A percentile compares a stretch with the other conserved stretches of the same genome.
These are phyloP conservation scores for Hoplodrina ambigua DNA, from an alignment of 2,888 invertebrate genomes.

Conservation along the genomic window DNA sequence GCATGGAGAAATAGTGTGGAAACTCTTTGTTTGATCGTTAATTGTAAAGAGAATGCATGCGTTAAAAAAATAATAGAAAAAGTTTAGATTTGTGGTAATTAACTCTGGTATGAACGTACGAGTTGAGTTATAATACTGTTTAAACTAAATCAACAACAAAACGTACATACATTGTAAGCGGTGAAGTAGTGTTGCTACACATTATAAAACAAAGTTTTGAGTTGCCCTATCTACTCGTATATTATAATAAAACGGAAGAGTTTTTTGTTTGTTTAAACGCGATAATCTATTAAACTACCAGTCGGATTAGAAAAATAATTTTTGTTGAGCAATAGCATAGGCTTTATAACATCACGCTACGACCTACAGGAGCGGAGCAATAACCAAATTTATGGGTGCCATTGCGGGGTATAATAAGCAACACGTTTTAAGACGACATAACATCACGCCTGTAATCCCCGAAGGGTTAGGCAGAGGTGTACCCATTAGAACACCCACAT, in stretches of 20 bases:
- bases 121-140: slow-evolving; percentile 17
- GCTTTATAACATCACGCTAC: no score
- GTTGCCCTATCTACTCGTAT: slow-evolving; percentile 15
- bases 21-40: slow-evolving; percentile 47
- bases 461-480: no score
- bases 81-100: slow-evolving; percentile 31
- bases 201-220: slow-evolving; percentile 33
- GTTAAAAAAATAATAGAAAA: slow-evolving; percentile 24
- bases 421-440: not conserved
- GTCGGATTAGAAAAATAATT: not conserved
- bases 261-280: no score
- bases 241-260: slow-evolving; percentile 1
- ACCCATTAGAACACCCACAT: no score
- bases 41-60: slow-evolving; percentile 48
- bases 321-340: no score
- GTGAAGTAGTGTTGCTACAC: slow-evolving; percentile 26
- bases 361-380: no score
- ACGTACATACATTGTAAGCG: slow-evolving; percentile 41
- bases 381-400: no score
- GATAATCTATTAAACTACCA: slow-evolving; percentile 10
- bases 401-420: no score
- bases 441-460: no score
- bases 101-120: slow-evolving; percentile 13
- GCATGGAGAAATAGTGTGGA: slow-evolving; percentile 56
- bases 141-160: no score